Evolutionary conservation across 2,888 invertebrate species (phyloP), one percentile per base, ranked within the genome.

Genomic region (Lasioglossum malachurum): DNA sequence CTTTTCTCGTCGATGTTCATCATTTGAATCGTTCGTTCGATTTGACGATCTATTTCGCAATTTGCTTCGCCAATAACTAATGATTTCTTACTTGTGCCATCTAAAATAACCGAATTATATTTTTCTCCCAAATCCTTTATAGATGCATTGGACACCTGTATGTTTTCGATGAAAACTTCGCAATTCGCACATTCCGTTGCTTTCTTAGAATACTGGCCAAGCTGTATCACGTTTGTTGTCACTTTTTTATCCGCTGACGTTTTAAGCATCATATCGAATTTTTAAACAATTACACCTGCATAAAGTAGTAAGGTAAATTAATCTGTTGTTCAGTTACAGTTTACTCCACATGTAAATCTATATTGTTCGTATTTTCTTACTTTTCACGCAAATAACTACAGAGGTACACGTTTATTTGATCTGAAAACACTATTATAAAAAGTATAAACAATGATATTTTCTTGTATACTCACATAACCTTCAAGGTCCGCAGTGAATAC

Each of bases 1-100:
- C 96, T 96, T 3, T 92, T 94, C 90, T 97, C 97, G 0, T 94
- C 95, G 23, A 95, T 91, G 84, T 96, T 96, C 96, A 97, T 96
- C 90, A 95, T 96, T 89, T 96, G 95, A 44, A 97, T 88, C 4
- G 96, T 95, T 89, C 96, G 94, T 90, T 97, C 97, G 31, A 97
- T 94, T 91, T 96, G 96, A 88, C 95, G 95, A 86, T 97, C 97
- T 41, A 96, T 93, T 87, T 95, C 96, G 41, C 93, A 95, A 84
- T 96, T 96, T 0, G 94, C 94, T 85, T 96, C 96, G 0, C 96
- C 97, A 31, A 97, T 96, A 19, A 95, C 90, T 16, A 94, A 27
- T 0, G 69, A 82, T 69, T 93, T 91, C 46, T 92, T 83, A 0
- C 49, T 19, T 4, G 67, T 53, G 27, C 81, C 88, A 71, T 90